Conservation (phyloP, 1,140 invertebrate genomes). For the Drosophila ananassae region DNA sequence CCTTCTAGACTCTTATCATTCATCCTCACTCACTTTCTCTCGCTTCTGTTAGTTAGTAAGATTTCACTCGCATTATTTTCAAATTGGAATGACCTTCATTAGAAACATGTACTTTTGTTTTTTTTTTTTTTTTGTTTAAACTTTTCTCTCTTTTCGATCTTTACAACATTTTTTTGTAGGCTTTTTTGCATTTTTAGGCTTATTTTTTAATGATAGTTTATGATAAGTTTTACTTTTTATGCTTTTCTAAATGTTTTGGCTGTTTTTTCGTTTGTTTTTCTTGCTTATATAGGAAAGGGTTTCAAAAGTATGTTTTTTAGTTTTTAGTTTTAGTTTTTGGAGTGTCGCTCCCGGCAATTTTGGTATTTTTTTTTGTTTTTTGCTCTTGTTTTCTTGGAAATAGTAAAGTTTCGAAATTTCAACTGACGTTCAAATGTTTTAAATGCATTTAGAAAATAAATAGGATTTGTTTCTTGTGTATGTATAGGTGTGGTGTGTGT, state of each 20-base stretch:
- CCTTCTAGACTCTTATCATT: constrained; percentile 54
- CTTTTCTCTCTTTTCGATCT: constrained; percentile 46
- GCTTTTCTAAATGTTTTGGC: constrained; percentile 56
- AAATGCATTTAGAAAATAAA: constrained; percentile 83
- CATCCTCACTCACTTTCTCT: constrained; percentile 46
- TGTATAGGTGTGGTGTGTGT: constrained; percentile 15
- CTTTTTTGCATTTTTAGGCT: constrained; percentile 35
- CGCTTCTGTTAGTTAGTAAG: constrained; percentile 51
- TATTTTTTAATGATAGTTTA: constrained; percentile 50
- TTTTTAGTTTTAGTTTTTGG: constrained; percentile 29
- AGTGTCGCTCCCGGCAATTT: constrained; percentile 75
- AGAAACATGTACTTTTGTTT: constrained; percentile 80
- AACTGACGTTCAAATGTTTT: constrained; percentile 76
- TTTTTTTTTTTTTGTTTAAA: constrained; percentile 20
- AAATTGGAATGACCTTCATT: constrained; percentile 83
- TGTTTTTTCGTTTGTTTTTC: constrained; percentile 44
- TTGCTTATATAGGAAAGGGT: constrained; percentile 68
- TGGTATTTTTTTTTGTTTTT: constrained; percentile 62
- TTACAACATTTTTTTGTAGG: constrained; percentile 50
- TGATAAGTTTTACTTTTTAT: constrained; percentile 42
- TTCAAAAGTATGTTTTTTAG: constrained; percentile 59
- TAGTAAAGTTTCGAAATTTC: constrained; percentile 74
- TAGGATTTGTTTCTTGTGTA: constrained; percentile 60
- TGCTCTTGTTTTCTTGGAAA: constrained; percentile 60
- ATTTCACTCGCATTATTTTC: constrained; percentile 80